phyloP scores from a whole-genome alignment of 2,888 invertebrate genomes.

The Cosmia trapezina region DNA sequence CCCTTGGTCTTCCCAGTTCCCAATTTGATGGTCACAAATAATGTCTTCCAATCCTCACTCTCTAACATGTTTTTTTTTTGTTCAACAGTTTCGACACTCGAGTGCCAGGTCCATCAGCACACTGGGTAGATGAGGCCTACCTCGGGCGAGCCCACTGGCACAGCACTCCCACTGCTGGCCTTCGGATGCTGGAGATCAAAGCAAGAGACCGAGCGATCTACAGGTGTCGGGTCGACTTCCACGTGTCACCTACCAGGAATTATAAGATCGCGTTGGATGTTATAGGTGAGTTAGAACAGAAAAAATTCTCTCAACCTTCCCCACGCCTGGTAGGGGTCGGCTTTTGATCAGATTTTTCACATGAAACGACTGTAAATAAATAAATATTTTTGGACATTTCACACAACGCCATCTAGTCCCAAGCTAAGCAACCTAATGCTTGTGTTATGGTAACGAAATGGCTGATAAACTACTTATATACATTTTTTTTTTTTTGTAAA shows the following conservation, averaged over 20 bases:
- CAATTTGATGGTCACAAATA: neutral
- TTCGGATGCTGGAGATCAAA: constrained; percentile 79
- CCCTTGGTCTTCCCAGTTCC: no score
- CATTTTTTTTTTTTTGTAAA: no score
- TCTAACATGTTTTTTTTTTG: constrained; percentile 33
- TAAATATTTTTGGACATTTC: no score
- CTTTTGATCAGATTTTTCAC: no score
- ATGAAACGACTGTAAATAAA: no score
- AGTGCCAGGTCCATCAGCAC: constrained; percentile 79
- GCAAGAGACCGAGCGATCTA: constrained; percentile 82
- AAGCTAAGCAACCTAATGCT: no score
- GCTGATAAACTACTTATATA: no score
- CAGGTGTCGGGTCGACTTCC: constrained; percentile 86
- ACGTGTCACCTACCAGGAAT: constrained; percentile 94
- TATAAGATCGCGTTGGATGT: constrained; percentile 93
- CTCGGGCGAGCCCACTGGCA: constrained; percentile 92
- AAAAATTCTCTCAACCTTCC: no score
- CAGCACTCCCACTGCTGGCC: constrained; percentile 77
- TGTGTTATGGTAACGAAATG: no score
- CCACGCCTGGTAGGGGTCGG: no score
- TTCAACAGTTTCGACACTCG: constrained; percentile 83
- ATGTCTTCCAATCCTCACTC: rapidly evolving
- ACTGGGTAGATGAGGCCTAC: constrained; percentile 90
- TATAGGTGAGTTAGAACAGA: constrained; percentile 90
- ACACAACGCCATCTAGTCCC: no score